These are phyloP conservation scores for Helicoverpa zea DNA, from an alignment of 1,140 invertebrate genomes.

Conservation along the genomic window DNA sequence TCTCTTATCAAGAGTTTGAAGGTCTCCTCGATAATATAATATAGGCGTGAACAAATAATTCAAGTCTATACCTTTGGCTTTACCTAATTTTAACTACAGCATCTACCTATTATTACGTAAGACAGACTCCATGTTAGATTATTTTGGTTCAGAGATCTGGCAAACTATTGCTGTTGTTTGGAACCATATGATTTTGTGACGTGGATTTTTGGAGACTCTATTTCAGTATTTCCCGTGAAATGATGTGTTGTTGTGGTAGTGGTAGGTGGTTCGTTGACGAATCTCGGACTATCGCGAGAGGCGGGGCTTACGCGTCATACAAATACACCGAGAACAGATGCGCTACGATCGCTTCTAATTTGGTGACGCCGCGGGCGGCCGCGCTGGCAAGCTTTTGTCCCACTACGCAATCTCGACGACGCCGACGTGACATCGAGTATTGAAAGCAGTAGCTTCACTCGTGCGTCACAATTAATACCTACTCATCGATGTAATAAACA, in stretches of 20 bases:
- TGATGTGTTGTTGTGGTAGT: constrained; percentile 65
- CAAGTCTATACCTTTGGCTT: not conserved
- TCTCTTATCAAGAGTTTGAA: constrained; percentile 58
- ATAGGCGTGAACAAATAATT: constrained; percentile 23
- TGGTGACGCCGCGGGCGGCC: constrained; percentile 73
- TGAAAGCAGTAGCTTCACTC: constrained; percentile 30
- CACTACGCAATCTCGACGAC: constrained; percentile 59
- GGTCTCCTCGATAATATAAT: constrained; percentile 49
- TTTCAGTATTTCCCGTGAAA: constrained; percentile 63
- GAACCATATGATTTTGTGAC: constrained; percentile 49
- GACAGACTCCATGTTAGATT: constrained; percentile 29
- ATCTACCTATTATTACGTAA: constrained; percentile 30
- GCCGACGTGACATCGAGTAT: constrained; percentile 30
- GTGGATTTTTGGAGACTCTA: constrained; percentile 60
- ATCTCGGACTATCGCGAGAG: constrained; percentile 53
- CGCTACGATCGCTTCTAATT: constrained; percentile 77
- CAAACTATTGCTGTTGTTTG: constrained; percentile 27
- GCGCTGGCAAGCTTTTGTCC: constrained; percentile 48
- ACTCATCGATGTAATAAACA: constrained; percentile 37
- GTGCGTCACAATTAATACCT: constrained; percentile 51
- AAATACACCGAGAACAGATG: constrained; percentile 60
- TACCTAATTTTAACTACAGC: constrained; percentile 34
- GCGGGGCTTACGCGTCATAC: constrained; percentile 79
- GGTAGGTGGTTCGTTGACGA: constrained; percentile 67
- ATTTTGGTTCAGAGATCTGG: constrained; percentile 27